Base-by-base conservation (phyloP, 2,888 invertebrate species). In the Eilema caniola region DNA sequence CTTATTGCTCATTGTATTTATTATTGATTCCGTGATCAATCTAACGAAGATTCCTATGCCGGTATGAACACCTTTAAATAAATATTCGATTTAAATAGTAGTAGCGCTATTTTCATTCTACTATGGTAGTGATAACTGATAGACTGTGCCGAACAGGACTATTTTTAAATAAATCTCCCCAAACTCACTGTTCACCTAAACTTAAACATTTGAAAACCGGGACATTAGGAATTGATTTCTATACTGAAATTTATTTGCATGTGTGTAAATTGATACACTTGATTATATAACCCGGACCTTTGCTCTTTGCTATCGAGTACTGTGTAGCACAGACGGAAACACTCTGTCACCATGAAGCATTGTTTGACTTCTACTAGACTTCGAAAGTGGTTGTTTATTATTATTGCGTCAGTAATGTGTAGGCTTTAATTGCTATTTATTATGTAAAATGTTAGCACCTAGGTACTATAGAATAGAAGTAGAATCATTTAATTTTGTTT, bases 241-340 rank as follows among this genome's bases (percentile, higher is more conserved):
- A 62, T 23, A 23, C 23, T 62, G 31, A 33, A 23, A 33, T 33
- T 31, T 23, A 33, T 23, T 33, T 62, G 0, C 23, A 20, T 25
- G 24, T 63, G 25, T 65, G 31, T 66, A 75, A 78, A 67, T 72
- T 53, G 72, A 61, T 37, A 62, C 59, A 76, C 69, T 71, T 63
- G 69, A 24, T 80, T 69, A 75, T 66, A 67, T 71, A 61, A 70
- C 41, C 65, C 25, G 59, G 66, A 61, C 69, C 53, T 61, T 69
- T 69, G 64, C n/a, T 65, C 65, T 66, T 37, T 11, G 69, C 25
- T 23, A 23, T 20, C 20, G 33, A 31, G 59, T 28, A 59, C 24
- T 68, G 41, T 47, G 14, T 14, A 16, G 62, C 23, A 16, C 60
- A 69, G 61, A 53, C 64, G 61, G 60, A 70, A 66, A 65, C 56